Conservation (phyloP, 2,888 invertebrate genomes). For the Brenthis hecate region DNA sequence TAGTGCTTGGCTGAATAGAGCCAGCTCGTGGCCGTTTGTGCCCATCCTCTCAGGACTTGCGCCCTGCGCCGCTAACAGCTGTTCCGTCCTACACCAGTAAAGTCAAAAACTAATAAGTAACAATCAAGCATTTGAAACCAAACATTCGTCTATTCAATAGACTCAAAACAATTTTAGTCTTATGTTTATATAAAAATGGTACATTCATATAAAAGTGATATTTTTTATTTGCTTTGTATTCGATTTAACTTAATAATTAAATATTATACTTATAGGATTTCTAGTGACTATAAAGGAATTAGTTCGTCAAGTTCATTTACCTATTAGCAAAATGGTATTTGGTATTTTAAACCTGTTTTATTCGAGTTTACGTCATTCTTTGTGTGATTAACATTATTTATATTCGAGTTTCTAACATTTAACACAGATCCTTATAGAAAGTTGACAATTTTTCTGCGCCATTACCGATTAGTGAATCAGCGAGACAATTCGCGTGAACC, state of each 20-base stretch:
- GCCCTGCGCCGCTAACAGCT: constrained; percentile 67
- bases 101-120: constrained; percentile 43
- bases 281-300: constrained; percentile 16
- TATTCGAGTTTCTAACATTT: constrained; percentile 22
- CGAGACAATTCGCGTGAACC: constrained; percentile 35
- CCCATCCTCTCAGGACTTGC: constrained; percentile 84
- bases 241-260: neutral
- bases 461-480: constrained; percentile 37
- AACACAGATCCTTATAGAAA: constrained; percentile 38
- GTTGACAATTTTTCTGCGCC: constrained; percentile 24
- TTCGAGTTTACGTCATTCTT: constrained; percentile 23
- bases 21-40: constrained; percentile 85
- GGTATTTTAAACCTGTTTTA: constrained; percentile 22
- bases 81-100: constrained; percentile 75
- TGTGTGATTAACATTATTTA: constrained; percentile 23
- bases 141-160: neutral
- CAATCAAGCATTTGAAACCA: neutral
- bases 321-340: constrained; percentile 24
- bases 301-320: constrained; percentile 22
- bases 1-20: constrained; percentile 88
- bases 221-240: neutral
- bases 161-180: too few relatives aligned
- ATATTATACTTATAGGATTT: constrained; percentile 6
- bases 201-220: neutral
- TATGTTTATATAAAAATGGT: too few relatives aligned